Percentiles rank a stretch among this genome's conserved stretches.
These are phyloP conservation scores for Rhodinocichla rosea DNA, from an alignment of 2,113 vertebrate genomes.

Conservation along the genomic window DNA sequence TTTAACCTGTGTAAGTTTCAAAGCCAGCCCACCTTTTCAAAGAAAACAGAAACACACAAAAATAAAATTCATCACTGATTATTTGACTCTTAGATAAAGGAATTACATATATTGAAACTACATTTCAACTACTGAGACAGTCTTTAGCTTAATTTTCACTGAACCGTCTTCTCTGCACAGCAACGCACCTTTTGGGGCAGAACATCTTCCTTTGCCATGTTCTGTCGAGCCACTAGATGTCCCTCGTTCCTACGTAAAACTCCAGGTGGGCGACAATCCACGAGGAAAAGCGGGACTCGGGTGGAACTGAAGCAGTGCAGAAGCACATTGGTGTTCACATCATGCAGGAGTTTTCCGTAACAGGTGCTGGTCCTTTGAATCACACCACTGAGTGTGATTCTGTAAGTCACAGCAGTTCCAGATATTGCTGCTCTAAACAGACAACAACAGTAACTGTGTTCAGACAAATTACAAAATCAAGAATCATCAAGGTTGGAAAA, in stretches of 20 bases:
- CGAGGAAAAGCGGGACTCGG: background rate
- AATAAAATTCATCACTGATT: background rate
- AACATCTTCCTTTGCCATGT: background rate
- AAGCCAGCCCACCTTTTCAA: background rate
- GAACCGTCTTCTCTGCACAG: background rate
- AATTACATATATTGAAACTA: background rate
- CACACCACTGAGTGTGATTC: background rate
- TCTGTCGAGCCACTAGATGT: constrained; percentile 28
- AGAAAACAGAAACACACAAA: background rate
- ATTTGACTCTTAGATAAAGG: background rate
- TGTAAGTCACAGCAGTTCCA: background rate
- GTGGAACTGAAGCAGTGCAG: background rate
- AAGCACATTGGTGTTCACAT: background rate
- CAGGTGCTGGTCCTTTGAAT: background rate
- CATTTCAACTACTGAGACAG: background rate
- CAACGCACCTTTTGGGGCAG: background rate
- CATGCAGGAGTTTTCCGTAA: background rate
- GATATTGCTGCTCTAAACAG: background rate
- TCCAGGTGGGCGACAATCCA: background rate
- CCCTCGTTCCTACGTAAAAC: background rate
- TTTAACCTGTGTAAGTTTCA: background rate
- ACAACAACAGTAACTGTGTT: background rate
- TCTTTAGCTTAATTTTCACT: background rate
- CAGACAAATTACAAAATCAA: background rate
- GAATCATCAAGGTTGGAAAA: background rate